Base-by-base conservation (phyloP, 1,140 invertebrate genomes). In the Pogonomyrmex barbatus region DNA sequence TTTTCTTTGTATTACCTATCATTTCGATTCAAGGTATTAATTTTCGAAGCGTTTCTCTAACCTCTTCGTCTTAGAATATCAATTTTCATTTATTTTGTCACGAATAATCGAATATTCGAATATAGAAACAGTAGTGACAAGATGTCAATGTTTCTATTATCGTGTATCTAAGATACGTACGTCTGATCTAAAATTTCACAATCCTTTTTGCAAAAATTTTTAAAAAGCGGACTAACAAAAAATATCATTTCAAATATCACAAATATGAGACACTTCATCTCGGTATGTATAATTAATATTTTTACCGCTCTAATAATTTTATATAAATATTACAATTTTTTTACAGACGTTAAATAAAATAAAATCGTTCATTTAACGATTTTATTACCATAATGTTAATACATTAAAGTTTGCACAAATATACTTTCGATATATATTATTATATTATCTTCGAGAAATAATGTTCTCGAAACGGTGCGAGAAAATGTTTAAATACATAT, bases 11-110 rank as follows among this genome's bases (percentile, higher is more conserved):
- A 73, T 75, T 75, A 24, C 9, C 24, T 24, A n/a, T 39, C 54
- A 75, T 83, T 62, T 73, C 9, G 4, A 58, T 65, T 17, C 5
- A 81, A 56, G 14, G 24, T 56, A 45, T 73, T 54, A 60, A 75
- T 83, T 83, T 83, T 83, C 42, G 50, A 1, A 4, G 36, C 14
- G 30, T 2, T 50, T 50, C n/a, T 83, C 47, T 36, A 33, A n/a
- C n/a, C 30, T 47, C 14, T 6, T 47, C 6, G 52, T 36, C 4
- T 60, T n/a, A 6, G 3, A 30, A 36, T 9, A 12, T 24, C 8
- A 45, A 17, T 67, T 42, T 67, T 10, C 50, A 5, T 68, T 68
- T 33, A 50, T 17, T 79, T 36, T 62, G 17, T 47, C 8, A 36
- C 42, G 67, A 10, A 42, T 14, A 42, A 33, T 5, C 9, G 1